Evolutionary conservation across 2,113 vertebrate genomes (phyloP).

Genomic region (Australoheros scitulus): DNA sequence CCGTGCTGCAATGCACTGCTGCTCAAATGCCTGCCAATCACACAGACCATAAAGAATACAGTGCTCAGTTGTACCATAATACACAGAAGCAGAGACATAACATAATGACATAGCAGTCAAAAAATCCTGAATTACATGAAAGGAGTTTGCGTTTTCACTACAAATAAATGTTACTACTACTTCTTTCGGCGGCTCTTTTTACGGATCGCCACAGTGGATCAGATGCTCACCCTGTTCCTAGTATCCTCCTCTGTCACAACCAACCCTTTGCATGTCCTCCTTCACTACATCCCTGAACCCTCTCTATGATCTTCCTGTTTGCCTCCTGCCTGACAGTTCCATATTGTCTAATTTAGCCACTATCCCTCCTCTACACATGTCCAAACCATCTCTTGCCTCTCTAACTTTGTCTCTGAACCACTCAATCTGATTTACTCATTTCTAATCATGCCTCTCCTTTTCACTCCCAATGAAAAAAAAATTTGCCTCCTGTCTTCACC

Average conservation of each 20-base stretch:
- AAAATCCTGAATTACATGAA: background rate
- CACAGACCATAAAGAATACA: background rate
- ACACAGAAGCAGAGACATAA: background rate
- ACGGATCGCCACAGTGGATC: background rate
- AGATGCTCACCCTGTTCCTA: background rate
- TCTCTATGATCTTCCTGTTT: background rate
- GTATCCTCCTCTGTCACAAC: background rate
- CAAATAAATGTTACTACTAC: background rate
- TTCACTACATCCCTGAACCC: background rate
- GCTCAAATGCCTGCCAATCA: constrained; percentile 44
- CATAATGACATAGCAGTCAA: background rate
- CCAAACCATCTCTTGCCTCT: background rate
- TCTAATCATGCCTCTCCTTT: background rate
- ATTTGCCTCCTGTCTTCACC: too few relatives aligned
- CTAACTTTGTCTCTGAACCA: background rate
- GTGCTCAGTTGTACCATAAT: accelerated
- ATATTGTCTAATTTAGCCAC: background rate
- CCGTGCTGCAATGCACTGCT: constrained; percentile 25
- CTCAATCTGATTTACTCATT: background rate
- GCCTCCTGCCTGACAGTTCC: too few relatives aligned
- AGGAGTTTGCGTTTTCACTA: background rate
- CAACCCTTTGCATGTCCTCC: background rate
- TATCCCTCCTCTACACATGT: background rate
- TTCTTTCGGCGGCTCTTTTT: background rate
- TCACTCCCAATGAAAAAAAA: background rate